phyloP scores from a whole-genome alignment of 2,113 vertebrate species.

The Callospermophilus lateralis region DNA sequence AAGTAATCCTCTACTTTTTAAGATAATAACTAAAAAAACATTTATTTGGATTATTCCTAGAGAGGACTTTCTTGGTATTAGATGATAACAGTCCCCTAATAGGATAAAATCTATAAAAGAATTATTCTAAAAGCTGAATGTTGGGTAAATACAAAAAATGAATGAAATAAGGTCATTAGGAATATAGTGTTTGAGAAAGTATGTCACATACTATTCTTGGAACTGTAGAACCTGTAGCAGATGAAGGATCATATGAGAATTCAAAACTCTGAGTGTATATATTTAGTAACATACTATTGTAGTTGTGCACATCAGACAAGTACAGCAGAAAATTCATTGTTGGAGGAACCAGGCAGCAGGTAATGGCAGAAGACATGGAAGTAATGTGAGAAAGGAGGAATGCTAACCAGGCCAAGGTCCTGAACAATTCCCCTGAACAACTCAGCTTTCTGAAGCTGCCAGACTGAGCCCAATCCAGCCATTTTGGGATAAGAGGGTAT shows the following conservation, averaged over 20 bases:
- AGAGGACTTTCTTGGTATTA: not conserved
- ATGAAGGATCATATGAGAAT: not conserved
- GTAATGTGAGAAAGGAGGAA: not conserved
- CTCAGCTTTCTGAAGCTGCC: not conserved
- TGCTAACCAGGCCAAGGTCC: not conserved
- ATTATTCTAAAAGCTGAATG: not conserved
- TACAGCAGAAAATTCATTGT: not conserved
- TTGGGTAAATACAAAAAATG: conserved; percentile 39
- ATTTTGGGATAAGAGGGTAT: not conserved
- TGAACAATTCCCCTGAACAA: not conserved
- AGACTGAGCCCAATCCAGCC: not conserved
- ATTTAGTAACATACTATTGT: not conserved
- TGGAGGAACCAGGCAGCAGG: not conserved
- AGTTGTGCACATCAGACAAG: not conserved
- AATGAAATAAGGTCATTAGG: not conserved
- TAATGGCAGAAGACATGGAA: no score
- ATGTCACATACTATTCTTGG: not conserved
- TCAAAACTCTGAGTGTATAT: not conserved
- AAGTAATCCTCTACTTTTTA: not conserved
- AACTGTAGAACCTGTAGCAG: not conserved
- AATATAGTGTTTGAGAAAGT: not conserved
- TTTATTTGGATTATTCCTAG: not conserved
- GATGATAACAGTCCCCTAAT: not conserved
- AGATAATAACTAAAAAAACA: not conserved
- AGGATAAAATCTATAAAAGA: not conserved